phyloP scores from a whole-genome alignment of 2,113 vertebrate species.

The Vimba vimba region DNA sequence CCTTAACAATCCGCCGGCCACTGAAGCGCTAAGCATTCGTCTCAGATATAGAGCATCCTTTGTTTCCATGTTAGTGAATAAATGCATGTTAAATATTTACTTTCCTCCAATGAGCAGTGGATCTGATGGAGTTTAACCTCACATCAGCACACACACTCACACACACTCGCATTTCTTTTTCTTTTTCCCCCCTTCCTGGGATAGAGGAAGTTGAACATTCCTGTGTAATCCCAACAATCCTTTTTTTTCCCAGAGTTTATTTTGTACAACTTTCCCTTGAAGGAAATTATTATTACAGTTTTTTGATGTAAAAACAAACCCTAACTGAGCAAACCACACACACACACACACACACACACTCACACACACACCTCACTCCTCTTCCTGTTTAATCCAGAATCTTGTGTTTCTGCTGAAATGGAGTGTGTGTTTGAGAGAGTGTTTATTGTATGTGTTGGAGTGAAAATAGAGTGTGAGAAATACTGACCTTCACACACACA shows the following conservation, averaged over 20 bases:
- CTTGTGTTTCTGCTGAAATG: neutral
- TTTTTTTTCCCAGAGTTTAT: neutral
- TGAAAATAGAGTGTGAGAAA: conserved; percentile 7
- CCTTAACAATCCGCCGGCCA: conserved; percentile 13
- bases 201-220: conserved; percentile 46
- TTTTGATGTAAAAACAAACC: no score
- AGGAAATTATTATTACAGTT: neutral
- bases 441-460: neutral
- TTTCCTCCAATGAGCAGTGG: conserved; percentile 43
- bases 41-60: conserved; percentile 47
- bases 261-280: neutral
- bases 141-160: conserved; percentile 21
- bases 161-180: neutral
- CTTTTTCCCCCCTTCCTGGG: neutral
- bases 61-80: conserved; percentile 56
- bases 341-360: no score
- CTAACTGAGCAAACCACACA: no score
- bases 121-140: conserved; percentile 52
- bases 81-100: conserved; percentile 59
- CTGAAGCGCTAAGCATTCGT: conserved; percentile 38
- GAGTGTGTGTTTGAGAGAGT: neutral
- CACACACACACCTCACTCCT: neutral
- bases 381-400: neutral
- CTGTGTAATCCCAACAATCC: conserved; percentile 45
- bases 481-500: conserved; percentile 34